Base-by-base conservation (phyloP, 2,113 vertebrate species). In the Rana temporaria region DNA sequence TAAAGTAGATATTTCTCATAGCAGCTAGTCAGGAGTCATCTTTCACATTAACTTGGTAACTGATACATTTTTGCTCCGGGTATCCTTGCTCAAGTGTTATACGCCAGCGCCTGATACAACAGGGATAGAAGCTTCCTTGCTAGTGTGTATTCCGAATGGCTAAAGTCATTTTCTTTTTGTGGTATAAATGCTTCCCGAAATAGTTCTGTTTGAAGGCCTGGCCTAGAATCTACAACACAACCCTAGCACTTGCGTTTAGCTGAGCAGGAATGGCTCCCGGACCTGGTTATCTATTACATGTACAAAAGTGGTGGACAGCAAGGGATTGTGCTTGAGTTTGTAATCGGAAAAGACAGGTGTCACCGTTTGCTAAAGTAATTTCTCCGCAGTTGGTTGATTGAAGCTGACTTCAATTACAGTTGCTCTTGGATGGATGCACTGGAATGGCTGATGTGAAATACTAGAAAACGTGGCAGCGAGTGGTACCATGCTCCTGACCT, bases 381-480 rank as follows among this genome's bases (percentile, higher is more conserved):
- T 84, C 83, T 62, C 70, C 83, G 19, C 53, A 76, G 26, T 85
- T 85, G 87, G 68, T 78, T 87, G 76, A 79, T 86, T 77, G 77
- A 84, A 84, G 55, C 74, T 82, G 75, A 84, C 83, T 86, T 85
- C 52, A 57, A 73, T 78, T 86, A 70, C 79, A 84, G 65, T 48
- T 85, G 82, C 82, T 6, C 63, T 85, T 74, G 68, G 84, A 85
- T 38, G 71, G 60, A 48, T 78, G 84, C 30, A 30, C 86, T 74
- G 84, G 81, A 11, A 68, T 0, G 64, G 26, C 83, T 86, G 34
- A 59, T 85, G 72, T 24, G 85, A 70, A 87, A 84, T 12, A 6
- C n/a, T 53, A 79, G 9, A 20, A 86, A 68, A 64, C 2, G 1
- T 24, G 20, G 86, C 74, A 76, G 55, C 42, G 30, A 57, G 71